Evolutionary conservation across 2,797 vertebrate species (phyloP), one percentile per base, ranked within the genome.

Genomic region (Etheostoma nigrum): DNA sequence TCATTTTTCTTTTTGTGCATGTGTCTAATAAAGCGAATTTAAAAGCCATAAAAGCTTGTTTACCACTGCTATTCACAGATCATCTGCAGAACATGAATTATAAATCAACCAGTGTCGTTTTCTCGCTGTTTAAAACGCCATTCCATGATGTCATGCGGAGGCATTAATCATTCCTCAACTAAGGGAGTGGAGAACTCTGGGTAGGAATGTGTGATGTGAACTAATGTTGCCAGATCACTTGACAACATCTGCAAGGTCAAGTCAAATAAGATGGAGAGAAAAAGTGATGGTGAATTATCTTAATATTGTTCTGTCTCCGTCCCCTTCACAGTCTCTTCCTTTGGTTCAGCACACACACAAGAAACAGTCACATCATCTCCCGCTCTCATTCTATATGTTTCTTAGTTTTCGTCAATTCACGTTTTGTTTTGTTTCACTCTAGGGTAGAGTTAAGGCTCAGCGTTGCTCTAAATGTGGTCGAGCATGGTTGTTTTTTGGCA

Each of bases 11-110:
- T 65, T 72, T 73, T 21, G 52, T 66, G 79, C 73, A 40, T 84
- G 70, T 54, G 27, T 78, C 81, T 86, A 87, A 89, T 78, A 42
- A 25, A 58, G 83, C 86, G 79, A 89, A 91, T 93, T 91, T 92
- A 86, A 93, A 90, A 84, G 75, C 82, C 80, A 84, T 86, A 90
- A 92, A 91, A 90, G 76, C 84, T 79, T 91, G 93, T 94, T 94
- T 93, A 93, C 90, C 83, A 78, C 85, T 84, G 87, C 87, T 90
- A 87, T 86, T 93, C 91, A 88, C 88, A 91, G 89, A 94, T 94
- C 93, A 92, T 94, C 92, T 90, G 87, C 91, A 89, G 86, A 86
- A 77, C 78, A 89, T 94, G 91, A 92, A 94, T 93, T 92, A 94
- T 94, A 93, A 94, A 94, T 93, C 71, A 30, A 60, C 69, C 69